These are phyloP conservation scores for Erannis defoliaria DNA, from an alignment of 2,888 invertebrate species.

Conservation along the genomic window DNA sequence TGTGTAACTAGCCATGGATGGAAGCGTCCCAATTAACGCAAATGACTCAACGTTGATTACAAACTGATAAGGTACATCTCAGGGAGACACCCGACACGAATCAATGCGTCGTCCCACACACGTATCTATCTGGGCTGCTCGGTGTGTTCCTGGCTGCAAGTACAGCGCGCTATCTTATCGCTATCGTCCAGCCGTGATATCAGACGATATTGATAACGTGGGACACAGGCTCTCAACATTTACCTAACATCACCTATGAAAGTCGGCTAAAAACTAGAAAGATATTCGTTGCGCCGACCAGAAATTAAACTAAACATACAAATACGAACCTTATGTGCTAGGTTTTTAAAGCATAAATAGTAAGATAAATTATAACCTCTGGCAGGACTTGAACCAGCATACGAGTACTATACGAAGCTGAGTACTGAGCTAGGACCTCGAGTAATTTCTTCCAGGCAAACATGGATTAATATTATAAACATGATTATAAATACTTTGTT, in stretches of 20 bases:
- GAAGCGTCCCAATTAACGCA: too few species aligned
- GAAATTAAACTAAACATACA: not conserved
- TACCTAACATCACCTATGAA: slow-evolving; percentile 14
- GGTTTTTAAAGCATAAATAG: not conserved
- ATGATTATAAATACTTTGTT: not conserved
- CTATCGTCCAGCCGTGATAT: slow-evolving; percentile 42
- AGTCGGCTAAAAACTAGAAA: not conserved
- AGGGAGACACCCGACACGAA: not conserved
- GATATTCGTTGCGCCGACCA: not conserved
- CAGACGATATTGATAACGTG: slow-evolving; percentile 57
- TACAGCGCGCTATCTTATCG: slow-evolving; percentile 49
- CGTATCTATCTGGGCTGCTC: not conserved
- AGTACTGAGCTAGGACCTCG: too few species aligned
- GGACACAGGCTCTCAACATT: slow-evolving; percentile 58
- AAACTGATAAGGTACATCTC: not conserved
- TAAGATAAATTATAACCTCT: too few species aligned
- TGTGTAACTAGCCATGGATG: too few species aligned
- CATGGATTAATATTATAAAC: not conserved
- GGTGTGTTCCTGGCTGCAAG: not conserved
- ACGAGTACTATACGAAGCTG: too few species aligned
- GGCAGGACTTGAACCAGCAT: too few species aligned
- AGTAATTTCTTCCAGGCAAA: too few species aligned
- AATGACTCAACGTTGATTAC: not conserved
- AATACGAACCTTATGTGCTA: not conserved
- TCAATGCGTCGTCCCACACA: slow-evolving; percentile 22